These are phyloP conservation scores for Musca domestica DNA, from an alignment of 1,140 invertebrate species.

Conservation along the genomic window DNA sequence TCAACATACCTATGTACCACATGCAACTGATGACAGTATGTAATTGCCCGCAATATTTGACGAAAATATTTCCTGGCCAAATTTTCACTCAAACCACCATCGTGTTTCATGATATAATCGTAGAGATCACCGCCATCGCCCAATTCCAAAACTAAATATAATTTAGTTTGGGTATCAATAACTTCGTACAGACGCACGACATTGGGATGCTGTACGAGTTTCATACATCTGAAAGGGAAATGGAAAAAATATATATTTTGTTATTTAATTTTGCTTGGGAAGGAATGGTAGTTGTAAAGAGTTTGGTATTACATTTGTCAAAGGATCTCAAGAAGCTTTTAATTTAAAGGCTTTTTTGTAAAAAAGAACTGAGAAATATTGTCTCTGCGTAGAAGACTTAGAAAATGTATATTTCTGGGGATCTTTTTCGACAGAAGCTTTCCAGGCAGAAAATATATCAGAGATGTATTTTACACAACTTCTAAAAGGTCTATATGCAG, in stretches of 20 bases:
- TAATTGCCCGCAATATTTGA: constrained; percentile 95
- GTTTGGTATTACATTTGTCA: no score
- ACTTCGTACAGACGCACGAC: constrained; percentile 98
- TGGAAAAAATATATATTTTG: background rate
- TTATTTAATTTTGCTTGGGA: no score
- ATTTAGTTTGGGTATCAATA: constrained; percentile 96
- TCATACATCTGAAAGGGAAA: constrained; percentile 78
- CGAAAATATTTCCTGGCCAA: constrained; percentile 90
- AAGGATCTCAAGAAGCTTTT: no score
- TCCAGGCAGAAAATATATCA: no score
- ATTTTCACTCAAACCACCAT: constrained; percentile 73
- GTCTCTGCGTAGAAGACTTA: no score
- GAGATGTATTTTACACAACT: no score
- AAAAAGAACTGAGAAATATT: no score
- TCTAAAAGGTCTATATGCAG: no score
- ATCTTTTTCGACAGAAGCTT: no score
- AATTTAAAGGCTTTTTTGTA: no score
- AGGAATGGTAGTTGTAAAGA: no score
- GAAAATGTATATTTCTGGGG: no score
- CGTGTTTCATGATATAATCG: constrained; percentile 98
- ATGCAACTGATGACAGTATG: constrained; percentile 92
- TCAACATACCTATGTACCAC: constrained; percentile 79
- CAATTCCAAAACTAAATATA: constrained; percentile 94
- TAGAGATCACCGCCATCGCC: constrained; percentile 99
- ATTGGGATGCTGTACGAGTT: constrained; percentile 97